These are phyloP conservation scores for Hyalella azteca DNA, from an alignment of 2,888 invertebrate species.

Conservation along the genomic window DNA sequence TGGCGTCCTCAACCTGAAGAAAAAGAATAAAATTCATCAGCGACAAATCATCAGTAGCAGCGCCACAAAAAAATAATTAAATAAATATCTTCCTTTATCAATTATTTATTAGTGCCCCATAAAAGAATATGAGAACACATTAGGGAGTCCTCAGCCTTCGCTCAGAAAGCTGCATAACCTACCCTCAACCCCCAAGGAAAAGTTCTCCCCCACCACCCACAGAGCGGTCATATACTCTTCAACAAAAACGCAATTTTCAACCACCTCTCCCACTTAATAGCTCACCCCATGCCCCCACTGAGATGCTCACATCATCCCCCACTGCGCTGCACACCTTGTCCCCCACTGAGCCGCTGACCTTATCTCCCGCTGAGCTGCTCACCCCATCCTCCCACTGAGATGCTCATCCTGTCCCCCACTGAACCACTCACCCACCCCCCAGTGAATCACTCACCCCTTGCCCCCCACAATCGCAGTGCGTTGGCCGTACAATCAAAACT, in stretches of 20 bases:
- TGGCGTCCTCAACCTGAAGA: conserved; percentile 98
- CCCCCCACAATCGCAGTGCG: not conserved
- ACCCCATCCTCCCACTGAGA: not conserved
- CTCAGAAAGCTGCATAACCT: not conserved
- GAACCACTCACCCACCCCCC: not conserved
- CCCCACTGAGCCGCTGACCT: not conserved
- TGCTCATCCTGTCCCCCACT: not conserved
- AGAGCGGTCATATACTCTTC: no score
- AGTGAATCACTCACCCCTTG: not conserved
- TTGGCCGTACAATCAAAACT: conserved; percentile 7
- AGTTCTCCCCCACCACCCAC: no score
- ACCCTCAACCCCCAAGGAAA: not conserved
- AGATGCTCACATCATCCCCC: not conserved
- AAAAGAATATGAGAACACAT: not conserved
- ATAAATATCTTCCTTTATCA: not conserved
- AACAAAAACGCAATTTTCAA: no score
- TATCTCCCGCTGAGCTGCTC: not conserved
- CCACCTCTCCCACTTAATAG: not conserved
- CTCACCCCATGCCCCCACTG: not conserved
- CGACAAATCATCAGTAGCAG: not conserved
- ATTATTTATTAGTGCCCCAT: not conserved
- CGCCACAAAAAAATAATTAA: not conserved
- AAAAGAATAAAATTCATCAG: conserved; percentile 63
- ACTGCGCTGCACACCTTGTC: not conserved
- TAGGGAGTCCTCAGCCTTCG: not conserved